Conservation (phyloP, 1,140 invertebrate species). For the Steinernema feltiae region DNA sequence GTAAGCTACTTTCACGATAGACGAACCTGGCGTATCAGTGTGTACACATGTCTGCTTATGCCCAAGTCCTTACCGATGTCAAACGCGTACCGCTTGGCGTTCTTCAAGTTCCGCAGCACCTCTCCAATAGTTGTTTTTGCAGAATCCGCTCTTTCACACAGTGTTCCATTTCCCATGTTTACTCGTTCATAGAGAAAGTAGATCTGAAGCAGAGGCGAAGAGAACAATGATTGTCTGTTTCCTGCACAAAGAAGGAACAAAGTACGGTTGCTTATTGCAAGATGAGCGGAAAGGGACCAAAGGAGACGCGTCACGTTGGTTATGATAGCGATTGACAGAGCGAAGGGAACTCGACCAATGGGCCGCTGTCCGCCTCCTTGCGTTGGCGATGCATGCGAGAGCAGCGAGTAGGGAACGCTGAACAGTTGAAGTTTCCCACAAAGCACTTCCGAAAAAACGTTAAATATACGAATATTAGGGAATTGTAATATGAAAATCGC, state of each 20-base stretch:
- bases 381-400: too few relatives aligned
- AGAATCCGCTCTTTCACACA: background rate
- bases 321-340: background rate
- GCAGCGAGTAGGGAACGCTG: too few relatives aligned
- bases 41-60: background rate
- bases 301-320: background rate
- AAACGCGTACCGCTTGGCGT: slow-evolving; percentile 4
- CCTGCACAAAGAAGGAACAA: background rate
- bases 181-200: too few relatives aligned
- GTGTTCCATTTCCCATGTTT: background rate
- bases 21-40: background rate
- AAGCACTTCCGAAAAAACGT: too few relatives aligned
- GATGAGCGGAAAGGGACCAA: background rate
- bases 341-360: too few relatives aligned
- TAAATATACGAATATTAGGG: too few relatives aligned
- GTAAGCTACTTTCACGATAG: background rate
- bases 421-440: background rate
- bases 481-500: too few relatives aligned
- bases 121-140: background rate
- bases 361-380: too few relatives aligned
- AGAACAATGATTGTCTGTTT: too few relatives aligned
- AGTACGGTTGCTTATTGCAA: background rate
- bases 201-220: too few relatives aligned
- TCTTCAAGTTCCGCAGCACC: background rate
- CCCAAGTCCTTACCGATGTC: background rate